Percentiles rank a stretch among this genome's conserved stretches.
Evolutionary conservation across 2,113 vertebrate species (phyloP).

Genomic region (Neotoma lepida): DNA sequence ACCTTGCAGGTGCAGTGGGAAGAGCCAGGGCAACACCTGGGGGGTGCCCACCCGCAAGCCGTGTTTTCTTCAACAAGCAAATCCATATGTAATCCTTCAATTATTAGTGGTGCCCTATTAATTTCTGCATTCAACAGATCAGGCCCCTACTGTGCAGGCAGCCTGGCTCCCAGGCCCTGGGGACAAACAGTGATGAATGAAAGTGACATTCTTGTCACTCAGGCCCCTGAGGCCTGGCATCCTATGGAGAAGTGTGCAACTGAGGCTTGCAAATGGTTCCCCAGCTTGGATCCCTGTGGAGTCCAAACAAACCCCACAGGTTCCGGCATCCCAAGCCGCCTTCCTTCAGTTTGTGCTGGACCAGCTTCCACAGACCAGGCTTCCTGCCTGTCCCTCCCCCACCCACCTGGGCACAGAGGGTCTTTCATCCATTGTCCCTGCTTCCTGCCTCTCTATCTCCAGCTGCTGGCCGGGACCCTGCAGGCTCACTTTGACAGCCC

Average conservation of each 20-base stretch:
- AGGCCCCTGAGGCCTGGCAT: constrained; percentile 11
- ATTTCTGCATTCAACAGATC: constrained; percentile 50
- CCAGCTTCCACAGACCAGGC: constrained; percentile 23
- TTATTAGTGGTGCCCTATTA: constrained; percentile 35
- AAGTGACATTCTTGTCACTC: constrained; percentile 62
- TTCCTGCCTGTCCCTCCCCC: constrained; percentile 80
- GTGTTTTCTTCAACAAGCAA: not conserved
- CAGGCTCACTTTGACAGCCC: constrained; percentile 74
- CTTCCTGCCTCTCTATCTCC: constrained; percentile 79
- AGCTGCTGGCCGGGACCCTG: constrained; percentile 70
- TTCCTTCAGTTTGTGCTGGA: not conserved
- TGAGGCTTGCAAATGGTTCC: constrained; percentile 58
- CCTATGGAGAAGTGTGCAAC: constrained; percentile 51
- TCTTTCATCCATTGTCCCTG: constrained; percentile 82
- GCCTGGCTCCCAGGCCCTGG: constrained; percentile 32
- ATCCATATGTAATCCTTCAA: constrained; percentile 10
- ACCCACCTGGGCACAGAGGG: constrained; percentile 81
- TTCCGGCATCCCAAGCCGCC: constrained; percentile 66
- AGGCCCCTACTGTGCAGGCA: not conserved
- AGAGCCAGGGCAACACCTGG: not conserved
- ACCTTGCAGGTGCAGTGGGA: not conserved
- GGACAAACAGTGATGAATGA: constrained; percentile 47
- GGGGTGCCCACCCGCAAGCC: not conserved
- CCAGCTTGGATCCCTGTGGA: constrained; percentile 68
- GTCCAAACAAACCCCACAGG: constrained; percentile 74